A percentile compares a stretch with the other conserved stretches of the same genome.
Evolutionary conservation across 2,888 invertebrate genomes (phyloP).

Genomic region (Acleris literana): DNA sequence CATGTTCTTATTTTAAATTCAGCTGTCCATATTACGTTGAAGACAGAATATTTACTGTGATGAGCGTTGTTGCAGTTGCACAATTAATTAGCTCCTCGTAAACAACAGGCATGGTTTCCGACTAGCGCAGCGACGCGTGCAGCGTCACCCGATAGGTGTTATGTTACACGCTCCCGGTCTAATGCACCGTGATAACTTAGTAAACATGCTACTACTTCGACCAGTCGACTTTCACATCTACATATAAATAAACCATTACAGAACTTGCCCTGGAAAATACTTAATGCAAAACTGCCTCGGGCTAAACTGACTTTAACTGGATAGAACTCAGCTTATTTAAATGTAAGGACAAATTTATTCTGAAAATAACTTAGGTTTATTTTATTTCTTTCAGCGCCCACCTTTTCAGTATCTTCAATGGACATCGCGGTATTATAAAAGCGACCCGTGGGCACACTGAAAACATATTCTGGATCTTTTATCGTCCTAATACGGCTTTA

Average conservation of each 20-base stretch:
- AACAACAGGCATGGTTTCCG: background rate
- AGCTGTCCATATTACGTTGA: background rate
- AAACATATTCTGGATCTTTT: slow-evolving; percentile 21
- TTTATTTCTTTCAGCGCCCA: too few relatives aligned
- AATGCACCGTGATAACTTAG: background rate
- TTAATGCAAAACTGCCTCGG: too few relatives aligned
- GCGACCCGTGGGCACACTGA: background rate
- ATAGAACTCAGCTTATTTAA: too few relatives aligned
- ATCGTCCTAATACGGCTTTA: slow-evolving; percentile 22
- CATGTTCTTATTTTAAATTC: background rate
- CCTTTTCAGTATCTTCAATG: too few relatives aligned
- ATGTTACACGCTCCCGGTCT: background rate
- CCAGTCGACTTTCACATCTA: background rate
- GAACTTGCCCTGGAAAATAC: too few relatives aligned
- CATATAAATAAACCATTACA: too few relatives aligned
- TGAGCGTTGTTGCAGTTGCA: slow-evolving; percentile 4
- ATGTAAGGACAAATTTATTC: too few relatives aligned
- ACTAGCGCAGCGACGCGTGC: background rate
- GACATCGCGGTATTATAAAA: background rate
- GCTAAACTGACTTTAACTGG: too few relatives aligned
- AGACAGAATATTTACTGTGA: background rate
- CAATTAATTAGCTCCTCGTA: background rate
- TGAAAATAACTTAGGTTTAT: too few relatives aligned
- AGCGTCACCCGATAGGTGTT: background rate
- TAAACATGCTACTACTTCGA: background rate